Evolutionary conservation across 2,888 invertebrate species (phyloP).

Genomic region (Noctua janthina): DNA sequence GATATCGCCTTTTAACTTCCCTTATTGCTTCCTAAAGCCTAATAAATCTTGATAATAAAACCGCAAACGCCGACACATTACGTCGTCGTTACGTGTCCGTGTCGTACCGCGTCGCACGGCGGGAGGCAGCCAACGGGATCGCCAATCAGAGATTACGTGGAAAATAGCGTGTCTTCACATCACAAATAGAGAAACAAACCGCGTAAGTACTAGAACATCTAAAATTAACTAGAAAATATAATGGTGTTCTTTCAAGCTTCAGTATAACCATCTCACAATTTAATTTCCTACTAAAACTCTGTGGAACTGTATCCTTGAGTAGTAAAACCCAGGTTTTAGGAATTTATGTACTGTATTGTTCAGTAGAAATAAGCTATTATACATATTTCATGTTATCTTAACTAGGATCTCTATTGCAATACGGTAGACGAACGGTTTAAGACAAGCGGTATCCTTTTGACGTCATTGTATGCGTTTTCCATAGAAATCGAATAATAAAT

Average conservation of each 20-base stretch:
- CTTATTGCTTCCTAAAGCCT: slow-evolving; percentile 31
- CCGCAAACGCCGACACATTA: slow-evolving; percentile 49
- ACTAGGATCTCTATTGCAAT: slow-evolving; percentile 55
- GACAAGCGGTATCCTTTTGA: slow-evolving; percentile 33
- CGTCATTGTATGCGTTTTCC: slow-evolving; percentile 37
- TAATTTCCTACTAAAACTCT: slow-evolving; percentile 33
- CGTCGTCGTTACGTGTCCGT: slow-evolving; percentile 58
- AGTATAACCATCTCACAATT: slow-evolving; percentile 42
- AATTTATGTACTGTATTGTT: slow-evolving; percentile 52
- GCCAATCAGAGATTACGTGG: slow-evolving; percentile 82
- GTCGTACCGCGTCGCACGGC: slow-evolving; percentile 52
- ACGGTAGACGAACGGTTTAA: slow-evolving; percentile 41
- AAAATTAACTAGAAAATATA: slow-evolving; percentile 56
- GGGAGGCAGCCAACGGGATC: slow-evolving; percentile 80
- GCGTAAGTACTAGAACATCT: slow-evolving; percentile 57
- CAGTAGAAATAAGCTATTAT: slow-evolving; percentile 49
- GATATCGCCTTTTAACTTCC: neutral
- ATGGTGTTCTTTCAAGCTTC: slow-evolving; percentile 28
- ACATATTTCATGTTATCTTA: slow-evolving; percentile 61
- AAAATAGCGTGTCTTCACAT: slow-evolving; percentile 79
- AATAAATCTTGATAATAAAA: slow-evolving; percentile 56
- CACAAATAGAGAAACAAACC: slow-evolving; percentile 64
- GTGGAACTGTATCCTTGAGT: slow-evolving; percentile 35
- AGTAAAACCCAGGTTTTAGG: slow-evolving; percentile 43
- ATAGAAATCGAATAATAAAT: slow-evolving; percentile 15